Evolutionary conservation across 2,888 invertebrate genomes (phyloP), one percentile per base, ranked within the genome.

Genomic region (Lordiphosa fenestrarum): DNA sequence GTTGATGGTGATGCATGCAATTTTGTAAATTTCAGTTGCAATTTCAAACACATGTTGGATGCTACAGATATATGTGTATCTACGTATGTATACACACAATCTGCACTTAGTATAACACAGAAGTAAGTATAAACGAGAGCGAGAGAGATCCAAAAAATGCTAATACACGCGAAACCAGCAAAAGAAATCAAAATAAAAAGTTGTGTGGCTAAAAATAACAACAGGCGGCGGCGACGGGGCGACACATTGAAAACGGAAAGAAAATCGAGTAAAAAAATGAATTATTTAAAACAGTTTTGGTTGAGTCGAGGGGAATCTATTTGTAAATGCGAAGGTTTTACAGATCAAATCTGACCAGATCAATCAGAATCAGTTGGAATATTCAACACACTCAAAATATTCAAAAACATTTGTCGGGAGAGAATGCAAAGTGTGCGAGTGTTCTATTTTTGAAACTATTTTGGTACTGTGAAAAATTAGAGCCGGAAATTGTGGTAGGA

Each of bases 41-140:
- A 75, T 76, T 72, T 63, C 80, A 83, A 78, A 78, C 77, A 78
- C 77, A 78, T 78, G 84, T 78, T 78, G 84, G 69, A 83, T 71
- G 71, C 53, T 54, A 54, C 55, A 69, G 54, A 48, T 48, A 62
- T 49, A 53, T 33, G 48, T 15, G 19, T 13, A 53, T 21, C 46
- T 21, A 47, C 15, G 49, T 21, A 46, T 56, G 38, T 35, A 19
- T 6, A 33, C 38, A 30, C n/a, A 49, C 25, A 49, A 19, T 21
- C 15, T 40, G 21, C 21, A 40, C 21, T 40, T 40, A 21, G 19
- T 12, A 25, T 6, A 38, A 7, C 25, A 12, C 23, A 33, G 15
- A 13, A 33, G 6, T 33, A 33, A 21, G 23, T 21, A 21, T 12
- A 23, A 12, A 12, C 12, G 37, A 38, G 33, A n/a, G 23, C 36